phyloP scores from a whole-genome alignment of 2,113 vertebrate genomes.

The Mola mola region DNA sequence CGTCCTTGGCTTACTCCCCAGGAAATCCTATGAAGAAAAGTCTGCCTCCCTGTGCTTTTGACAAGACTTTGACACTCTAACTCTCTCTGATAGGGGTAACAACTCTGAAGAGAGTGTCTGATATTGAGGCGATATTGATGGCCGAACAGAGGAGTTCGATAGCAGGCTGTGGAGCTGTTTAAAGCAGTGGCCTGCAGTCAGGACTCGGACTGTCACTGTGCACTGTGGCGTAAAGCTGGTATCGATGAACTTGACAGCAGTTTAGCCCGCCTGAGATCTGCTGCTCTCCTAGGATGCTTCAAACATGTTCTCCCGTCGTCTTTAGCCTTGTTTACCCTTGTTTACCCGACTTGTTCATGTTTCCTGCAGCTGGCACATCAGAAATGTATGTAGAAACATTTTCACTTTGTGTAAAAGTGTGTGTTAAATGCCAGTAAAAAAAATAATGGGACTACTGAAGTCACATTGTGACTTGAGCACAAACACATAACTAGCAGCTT shows the following conservation, averaged over 20 bases:
- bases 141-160: slow-evolving; percentile 50
- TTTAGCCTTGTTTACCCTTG: slow-evolving; percentile 52
- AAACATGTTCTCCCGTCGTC: slow-evolving; percentile 43
- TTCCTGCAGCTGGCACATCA: slow-evolving; percentile 20
- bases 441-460: background rate
- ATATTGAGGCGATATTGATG: slow-evolving; percentile 60
- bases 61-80: slow-evolving; percentile 7
- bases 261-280: slow-evolving; percentile 68
- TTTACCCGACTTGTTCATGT: slow-evolving; percentile 23
- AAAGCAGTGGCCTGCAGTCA: slow-evolving; percentile 48
- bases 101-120: slow-evolving; percentile 39
- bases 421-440: too few species aligned
- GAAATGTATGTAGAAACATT: slow-evolving; percentile 18
- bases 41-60: slow-evolving; percentile 13
- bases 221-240: slow-evolving; percentile 64
- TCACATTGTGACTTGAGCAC: background rate
- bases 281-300: slow-evolving; percentile 60
- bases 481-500: background rate
- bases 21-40: background rate
- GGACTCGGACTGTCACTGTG: slow-evolving; percentile 66
- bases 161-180: slow-evolving; percentile 51
- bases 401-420: slow-evolving; percentile 13
- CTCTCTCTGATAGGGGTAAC: slow-evolving; percentile 33
- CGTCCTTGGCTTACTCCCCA: slow-evolving; percentile 5
- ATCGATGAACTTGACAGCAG: slow-evolving; percentile 77